Conservation (phyloP, 1,140 invertebrate species). For the Neotoxoptera formosana region DNA sequence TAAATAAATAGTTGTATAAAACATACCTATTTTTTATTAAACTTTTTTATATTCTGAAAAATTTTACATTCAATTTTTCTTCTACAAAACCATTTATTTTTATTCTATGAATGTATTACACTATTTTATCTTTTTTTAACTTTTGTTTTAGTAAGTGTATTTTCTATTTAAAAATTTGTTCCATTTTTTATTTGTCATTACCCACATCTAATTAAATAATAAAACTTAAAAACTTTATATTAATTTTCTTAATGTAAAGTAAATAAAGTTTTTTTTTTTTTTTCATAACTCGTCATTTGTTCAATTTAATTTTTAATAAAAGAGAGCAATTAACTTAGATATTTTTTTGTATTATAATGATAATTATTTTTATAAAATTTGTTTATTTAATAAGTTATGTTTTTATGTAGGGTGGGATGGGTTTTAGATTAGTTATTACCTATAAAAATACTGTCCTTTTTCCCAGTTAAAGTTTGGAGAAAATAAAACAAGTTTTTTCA, state of each 20-base stretch:
- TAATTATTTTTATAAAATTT: constrained; percentile 10
- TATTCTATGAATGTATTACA: neutral
- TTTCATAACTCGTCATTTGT: neutral
- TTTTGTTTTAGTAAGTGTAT: neutral
- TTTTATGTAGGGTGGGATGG: neutral
- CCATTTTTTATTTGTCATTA: neutral
- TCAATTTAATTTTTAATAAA: constrained; percentile 11
- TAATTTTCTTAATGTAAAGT: neutral
- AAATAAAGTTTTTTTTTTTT: neutral
- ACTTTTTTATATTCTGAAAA: neutral
- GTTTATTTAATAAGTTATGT: neutral
- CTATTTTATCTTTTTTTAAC: neutral
- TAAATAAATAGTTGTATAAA: neutral
- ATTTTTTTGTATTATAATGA: neutral
- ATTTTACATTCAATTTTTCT: neutral
- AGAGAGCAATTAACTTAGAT: neutral
- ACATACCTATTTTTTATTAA: neutral
- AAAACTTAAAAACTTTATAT: neutral
- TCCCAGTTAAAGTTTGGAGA: neutral
- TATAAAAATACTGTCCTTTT: neutral
- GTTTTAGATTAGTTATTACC: neutral
- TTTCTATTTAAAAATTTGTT: neutral
- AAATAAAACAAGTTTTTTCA: neutral
- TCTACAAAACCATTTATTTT: neutral
- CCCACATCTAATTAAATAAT: neutral